Base-by-base conservation (phyloP, 2,113 vertebrate species). In the Plotosus lineatus region DNA sequence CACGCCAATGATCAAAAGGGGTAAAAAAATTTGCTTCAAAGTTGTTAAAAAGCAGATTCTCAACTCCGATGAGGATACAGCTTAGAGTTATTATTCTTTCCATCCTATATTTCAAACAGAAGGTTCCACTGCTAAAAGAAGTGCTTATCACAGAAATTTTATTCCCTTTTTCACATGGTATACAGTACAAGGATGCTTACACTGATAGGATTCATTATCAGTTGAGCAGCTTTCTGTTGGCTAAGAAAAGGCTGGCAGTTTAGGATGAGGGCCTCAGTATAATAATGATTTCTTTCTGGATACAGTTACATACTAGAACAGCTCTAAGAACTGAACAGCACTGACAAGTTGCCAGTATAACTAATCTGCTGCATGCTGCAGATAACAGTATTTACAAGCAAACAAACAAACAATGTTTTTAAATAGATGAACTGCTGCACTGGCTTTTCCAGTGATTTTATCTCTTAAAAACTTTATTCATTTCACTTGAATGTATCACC, bases 181-280 rank as follows among this genome's bases (percentile, higher is more conserved):
- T 72, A 46, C 38, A 72, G 80, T 83, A 86, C 78, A 58, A 82
- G 84, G 86, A 89, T 87, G 88, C 87, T 83, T 88, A 82, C 65
- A 56, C 85, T 75, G 74, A 85, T 82, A 89, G 89, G 78, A 78
- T 88, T 89, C 84, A 87, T 90, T 91, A 89, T 76, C 77, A 82
- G 42, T 77, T 85, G 80, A 89, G 88, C 86, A 87, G 83, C 40
- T 36, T 42, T 83, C 42, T 84, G 82, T 87, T 87, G 86, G 88
- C 84, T 86, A 26, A 77, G 82, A 82, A 9, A 87, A 85, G 75
- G 71, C 81, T 50, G 77, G 69, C 82, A 78, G 75, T 77, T 65
- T 82, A 88, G 65, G 83, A 87, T 60, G 75, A 46, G 15, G 58
- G 61, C 80, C 44, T 50, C 80, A 90, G 85, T 83, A 80, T 73